These are phyloP conservation scores for Zaprionus bogoriensis DNA, from an alignment of 2,888 invertebrate species.

Conservation along the genomic window DNA sequence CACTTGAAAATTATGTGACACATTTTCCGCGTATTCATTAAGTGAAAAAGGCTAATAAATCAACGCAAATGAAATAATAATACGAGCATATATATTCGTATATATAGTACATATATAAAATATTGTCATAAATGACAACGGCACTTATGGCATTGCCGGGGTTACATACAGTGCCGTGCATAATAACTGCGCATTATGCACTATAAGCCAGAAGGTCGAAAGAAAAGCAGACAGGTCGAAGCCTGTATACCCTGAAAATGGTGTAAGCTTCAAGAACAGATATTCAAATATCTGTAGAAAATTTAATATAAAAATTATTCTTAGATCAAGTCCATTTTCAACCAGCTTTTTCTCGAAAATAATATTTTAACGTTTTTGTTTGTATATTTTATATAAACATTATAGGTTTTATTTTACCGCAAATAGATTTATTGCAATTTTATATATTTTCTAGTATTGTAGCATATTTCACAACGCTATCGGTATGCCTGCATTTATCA, in stretches of 20 bases:
- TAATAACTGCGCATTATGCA: slow-evolving; percentile 32
- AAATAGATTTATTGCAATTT: no score
- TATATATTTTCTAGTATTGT: no score
- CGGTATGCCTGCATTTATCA: no score
- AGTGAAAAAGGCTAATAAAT: slow-evolving; percentile 23
- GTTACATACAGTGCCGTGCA: neutral
- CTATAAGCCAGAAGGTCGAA: slow-evolving; percentile 44
- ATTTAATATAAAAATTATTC: no score
- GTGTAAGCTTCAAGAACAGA: no score
- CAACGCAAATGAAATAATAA: slow-evolving; percentile 42
- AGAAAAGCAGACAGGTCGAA: neutral
- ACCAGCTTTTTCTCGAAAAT: no score
- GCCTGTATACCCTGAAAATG: neutral
- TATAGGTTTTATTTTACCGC: no score
- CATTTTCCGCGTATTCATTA: slow-evolving; percentile 5
- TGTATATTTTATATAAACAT: no score
- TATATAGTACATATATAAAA: neutral
- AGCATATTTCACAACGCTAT: no score
- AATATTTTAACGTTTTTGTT: no score
- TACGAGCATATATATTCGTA: slow-evolving; percentile 17
- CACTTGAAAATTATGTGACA: slow-evolving; percentile 11
- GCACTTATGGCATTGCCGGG: neutral
- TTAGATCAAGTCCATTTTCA: no score
- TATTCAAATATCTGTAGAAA: no score
- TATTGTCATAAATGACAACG: slow-evolving; percentile 14